phyloP scores from a whole-genome alignment of 2,797 vertebrate genomes.

The Epinephelus awoara region DNA sequence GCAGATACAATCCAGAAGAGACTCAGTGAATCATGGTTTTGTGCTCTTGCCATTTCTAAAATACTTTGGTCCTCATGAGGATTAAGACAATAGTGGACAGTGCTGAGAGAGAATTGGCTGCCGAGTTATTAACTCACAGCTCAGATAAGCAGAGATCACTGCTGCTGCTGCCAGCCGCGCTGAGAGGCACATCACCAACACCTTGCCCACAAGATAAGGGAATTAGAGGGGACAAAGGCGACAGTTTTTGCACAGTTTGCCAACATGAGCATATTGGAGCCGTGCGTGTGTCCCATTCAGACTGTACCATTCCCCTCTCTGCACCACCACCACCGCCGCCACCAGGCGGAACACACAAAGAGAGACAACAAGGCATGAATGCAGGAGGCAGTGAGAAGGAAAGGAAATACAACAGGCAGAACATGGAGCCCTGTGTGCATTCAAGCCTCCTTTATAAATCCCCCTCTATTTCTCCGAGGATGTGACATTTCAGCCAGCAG shows the following conservation, averaged over 20 bases:
- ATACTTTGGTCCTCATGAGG: constrained; percentile 47
- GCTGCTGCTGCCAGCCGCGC: constrained; percentile 51
- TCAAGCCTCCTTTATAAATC: constrained; percentile 29
- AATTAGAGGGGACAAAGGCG: constrained; percentile 57
- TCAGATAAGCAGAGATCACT: constrained; percentile 66
- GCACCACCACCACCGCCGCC: constrained; percentile 12
- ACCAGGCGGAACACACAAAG: constrained; percentile 14
- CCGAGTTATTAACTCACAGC: constrained; percentile 59
- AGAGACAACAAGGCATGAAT: constrained; percentile 15
- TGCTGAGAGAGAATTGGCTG: constrained; percentile 52
- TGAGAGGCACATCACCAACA: constrained; percentile 57
- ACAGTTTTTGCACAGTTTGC: constrained; percentile 40
- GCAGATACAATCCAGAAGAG: not conserved
- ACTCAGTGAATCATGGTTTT: constrained; percentile 29
- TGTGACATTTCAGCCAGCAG: constrained; percentile 44
- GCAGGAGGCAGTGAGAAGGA: constrained; percentile 7
- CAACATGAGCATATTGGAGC: constrained; percentile 41
- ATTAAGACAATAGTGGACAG: constrained; percentile 61
- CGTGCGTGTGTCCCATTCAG: constrained; percentile 32
- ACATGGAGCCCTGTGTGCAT: constrained; percentile 13
- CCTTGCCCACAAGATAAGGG: constrained; percentile 69
- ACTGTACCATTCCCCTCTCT: not conserved
- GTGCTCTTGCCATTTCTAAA: constrained; percentile 25
- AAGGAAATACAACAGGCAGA: constrained; percentile 19
- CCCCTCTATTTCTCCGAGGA: constrained; percentile 28